phyloP scores from a whole-genome alignment of 1,140 invertebrate genomes.

The Melitaea cinxia region DNA sequence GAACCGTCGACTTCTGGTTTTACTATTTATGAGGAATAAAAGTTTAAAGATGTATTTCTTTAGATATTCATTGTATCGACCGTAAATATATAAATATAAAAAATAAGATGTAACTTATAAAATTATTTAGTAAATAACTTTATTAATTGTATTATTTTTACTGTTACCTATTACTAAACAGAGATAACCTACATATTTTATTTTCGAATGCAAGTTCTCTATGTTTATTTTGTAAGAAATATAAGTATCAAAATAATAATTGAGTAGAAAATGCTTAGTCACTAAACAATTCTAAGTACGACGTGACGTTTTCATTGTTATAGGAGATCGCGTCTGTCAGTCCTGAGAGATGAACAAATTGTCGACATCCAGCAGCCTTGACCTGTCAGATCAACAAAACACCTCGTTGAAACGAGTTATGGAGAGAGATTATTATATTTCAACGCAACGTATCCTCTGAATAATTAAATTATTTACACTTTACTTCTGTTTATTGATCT shows the following conservation, averaged over 20 bases:
- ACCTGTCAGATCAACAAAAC: constrained; percentile 42
- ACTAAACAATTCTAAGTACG: constrained; percentile 27
- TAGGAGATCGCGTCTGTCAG: constrained; percentile 35
- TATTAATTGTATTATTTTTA: too few species aligned
- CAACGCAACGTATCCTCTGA: constrained; percentile 16
- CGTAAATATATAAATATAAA: too few species aligned
- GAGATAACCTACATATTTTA: too few species aligned
- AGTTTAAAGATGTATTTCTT: background rate
- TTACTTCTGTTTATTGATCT: background rate
- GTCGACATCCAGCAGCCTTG: constrained; percentile 43
- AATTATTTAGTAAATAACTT: too few species aligned
- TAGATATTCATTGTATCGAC: too few species aligned
- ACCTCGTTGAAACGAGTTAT: constrained; percentile 34
- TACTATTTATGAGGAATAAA: background rate
- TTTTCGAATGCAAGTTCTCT: too few species aligned
- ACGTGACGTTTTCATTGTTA: constrained; percentile 34
- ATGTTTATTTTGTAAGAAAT: too few species aligned
- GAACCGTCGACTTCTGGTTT: background rate
- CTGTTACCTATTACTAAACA: too few species aligned
- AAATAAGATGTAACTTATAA: too few species aligned
- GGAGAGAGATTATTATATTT: constrained; percentile 24
- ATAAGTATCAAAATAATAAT: too few species aligned
- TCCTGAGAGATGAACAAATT: constrained; percentile 41
- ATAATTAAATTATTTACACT: constrained; percentile 10
- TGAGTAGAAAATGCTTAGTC: constrained; percentile 19